A percentile compares a stretch with the other conserved stretches of the same genome.
These are phyloP conservation scores for Oligia strigilis DNA, from an alignment of 2,888 invertebrate genomes.

Conservation along the genomic window DNA sequence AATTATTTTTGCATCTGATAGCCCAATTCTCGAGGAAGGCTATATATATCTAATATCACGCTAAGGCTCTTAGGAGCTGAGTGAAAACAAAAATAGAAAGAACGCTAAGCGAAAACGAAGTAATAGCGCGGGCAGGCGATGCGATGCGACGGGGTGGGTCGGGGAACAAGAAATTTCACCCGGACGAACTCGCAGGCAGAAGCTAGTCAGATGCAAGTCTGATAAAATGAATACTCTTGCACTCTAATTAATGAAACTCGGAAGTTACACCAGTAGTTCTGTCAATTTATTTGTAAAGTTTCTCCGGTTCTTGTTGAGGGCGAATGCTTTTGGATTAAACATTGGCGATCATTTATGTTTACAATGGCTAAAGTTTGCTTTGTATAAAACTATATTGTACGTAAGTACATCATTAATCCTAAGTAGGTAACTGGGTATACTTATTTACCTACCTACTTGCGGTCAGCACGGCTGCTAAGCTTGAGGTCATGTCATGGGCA, in stretches of 20 bases:
- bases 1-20: no score
- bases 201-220: no score
- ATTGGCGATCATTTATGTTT: neutral
- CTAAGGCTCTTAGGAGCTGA: no score
- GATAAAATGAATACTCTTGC: slow-evolving; percentile 2
- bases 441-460: slow-evolving; percentile 23
- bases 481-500: neutral
- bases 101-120: no score
- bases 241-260: neutral
- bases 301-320: neutral
- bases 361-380: neutral
- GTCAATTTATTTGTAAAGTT: neutral
- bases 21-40: no score
- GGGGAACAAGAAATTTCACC: no score
- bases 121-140: no score
- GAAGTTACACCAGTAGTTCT: neutral
- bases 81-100: no score
- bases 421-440: neutral
- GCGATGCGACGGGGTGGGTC: no score
- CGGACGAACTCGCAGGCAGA: no score
- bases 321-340: neutral
- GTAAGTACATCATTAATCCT: neutral
- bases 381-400: neutral
- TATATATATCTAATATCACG: no score
- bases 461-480: neutral